Conservation (phyloP, 1,140 invertebrate species). For the Philotrypesis tridentata region DNA sequence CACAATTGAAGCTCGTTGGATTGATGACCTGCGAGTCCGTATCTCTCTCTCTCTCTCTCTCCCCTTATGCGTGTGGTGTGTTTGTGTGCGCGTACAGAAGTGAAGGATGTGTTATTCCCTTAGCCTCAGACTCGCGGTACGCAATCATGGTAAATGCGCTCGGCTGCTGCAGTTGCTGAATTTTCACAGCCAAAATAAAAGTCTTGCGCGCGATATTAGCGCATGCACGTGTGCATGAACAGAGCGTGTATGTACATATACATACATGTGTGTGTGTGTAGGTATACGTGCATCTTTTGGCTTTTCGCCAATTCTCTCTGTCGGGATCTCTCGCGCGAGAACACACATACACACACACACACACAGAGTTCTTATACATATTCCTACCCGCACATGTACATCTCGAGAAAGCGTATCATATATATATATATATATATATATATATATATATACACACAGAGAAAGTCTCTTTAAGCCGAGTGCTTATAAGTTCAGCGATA, state of each 20-base stretch:
- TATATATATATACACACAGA: slow-evolving; percentile 35
- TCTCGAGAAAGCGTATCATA: not conserved
- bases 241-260: not conserved
- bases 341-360: not conserved
- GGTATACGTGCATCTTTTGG: slow-evolving; percentile 56
- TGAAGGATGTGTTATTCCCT: not conserved
- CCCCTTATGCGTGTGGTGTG: not conserved
- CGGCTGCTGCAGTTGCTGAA: not conserved
- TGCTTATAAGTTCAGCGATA: not conserved
- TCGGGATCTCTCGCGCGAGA: slow-evolving; percentile 50
- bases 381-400: slow-evolving; percentile 36
- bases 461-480: not conserved
- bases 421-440: too few relatives aligned
- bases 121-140: not conserved
- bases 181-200: not conserved
- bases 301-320: slow-evolving; percentile 61
- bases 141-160: not conserved
- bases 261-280: not conserved
- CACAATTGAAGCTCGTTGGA: not conserved
- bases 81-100: too few relatives aligned
- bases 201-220: not conserved
- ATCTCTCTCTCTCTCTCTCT: not conserved
- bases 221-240: too few relatives aligned
- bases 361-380: not conserved
- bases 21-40: not conserved